phyloP scores from a whole-genome alignment of 2,888 invertebrate genomes.

The Drosophila colorata region DNA sequence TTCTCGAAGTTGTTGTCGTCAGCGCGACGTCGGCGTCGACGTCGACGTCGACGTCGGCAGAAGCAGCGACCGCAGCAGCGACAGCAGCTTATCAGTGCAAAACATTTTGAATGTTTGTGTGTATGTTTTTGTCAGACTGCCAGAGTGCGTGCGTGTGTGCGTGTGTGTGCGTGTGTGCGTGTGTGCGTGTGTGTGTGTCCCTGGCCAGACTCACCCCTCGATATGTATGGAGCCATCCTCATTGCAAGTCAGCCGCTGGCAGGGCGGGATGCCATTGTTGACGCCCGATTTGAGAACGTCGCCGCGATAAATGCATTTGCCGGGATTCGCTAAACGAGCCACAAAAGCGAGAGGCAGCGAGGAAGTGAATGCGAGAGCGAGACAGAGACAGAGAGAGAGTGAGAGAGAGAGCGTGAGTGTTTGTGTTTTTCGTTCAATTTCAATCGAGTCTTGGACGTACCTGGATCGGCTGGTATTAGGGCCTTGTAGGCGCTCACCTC shows the following conservation, averaged over 20 bases:
- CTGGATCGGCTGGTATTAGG: constrained; percentile 74
- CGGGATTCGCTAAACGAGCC: constrained; percentile 53
- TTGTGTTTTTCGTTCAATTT: too few relatives aligned
- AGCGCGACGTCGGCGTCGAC: neutral
- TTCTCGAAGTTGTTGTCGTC: neutral
- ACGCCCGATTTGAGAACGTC: constrained; percentile 75
- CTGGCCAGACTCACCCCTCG: constrained; percentile 81
- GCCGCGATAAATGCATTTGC: constrained; percentile 82
- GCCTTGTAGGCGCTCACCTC: constrained; percentile 65
- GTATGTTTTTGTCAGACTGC: neutral
- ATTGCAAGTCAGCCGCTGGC: constrained; percentile 81
- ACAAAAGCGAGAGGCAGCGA: neutral
- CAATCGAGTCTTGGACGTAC: too few relatives aligned
- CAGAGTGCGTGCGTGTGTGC: neutral
- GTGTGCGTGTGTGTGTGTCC: constrained; percentile 1
- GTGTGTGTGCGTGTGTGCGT: constrained; percentile 2
- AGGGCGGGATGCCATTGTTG: constrained; percentile 79
- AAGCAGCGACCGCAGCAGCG: neutral
- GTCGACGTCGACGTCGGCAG: neutral
- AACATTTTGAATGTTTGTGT: constrained; percentile 44
- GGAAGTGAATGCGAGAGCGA: neutral
- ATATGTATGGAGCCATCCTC: constrained; percentile 80
- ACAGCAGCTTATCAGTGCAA: constrained; percentile 46
- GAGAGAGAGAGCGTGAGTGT: neutral
- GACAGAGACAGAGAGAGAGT: neutral